Base-by-base conservation (phyloP, 1,140 invertebrate genomes). In the Planococcus citri region DNA sequence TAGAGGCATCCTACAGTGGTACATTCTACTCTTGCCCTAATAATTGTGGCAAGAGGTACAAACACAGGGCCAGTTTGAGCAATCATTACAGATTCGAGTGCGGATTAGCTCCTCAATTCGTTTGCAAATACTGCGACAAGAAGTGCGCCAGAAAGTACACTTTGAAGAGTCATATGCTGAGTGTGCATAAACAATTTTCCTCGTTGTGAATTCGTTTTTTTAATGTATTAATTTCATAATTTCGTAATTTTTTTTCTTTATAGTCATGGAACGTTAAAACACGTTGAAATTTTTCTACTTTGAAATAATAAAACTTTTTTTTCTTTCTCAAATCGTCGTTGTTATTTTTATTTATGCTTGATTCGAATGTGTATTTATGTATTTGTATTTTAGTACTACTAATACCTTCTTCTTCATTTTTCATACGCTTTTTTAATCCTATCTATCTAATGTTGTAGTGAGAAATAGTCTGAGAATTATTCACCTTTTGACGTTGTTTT, bases 121-220 rank as follows among this genome's bases (percentile, higher is more conserved):
- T 79, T 69, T 85, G 83, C 74, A 79, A 80, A 27, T 79, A 81
- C 72, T 85, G 83, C 74, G 57, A 51, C 27, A 83, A 85, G 72
- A 80, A 79, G 72, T 81, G 80, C 38, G 78, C 80, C 20, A 77
- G 79, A 71, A 73, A 73, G 17, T 69, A 70, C 51, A 71, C 72
- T 27, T 68, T 74, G 8, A 72, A 71, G 24, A 79, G 77, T 0
- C 78, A 78, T 60, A 71, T 79, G 81, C 79, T 24, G 78, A 81
- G 72, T 79, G 79, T 73, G 80, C 80, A 60, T n/a, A 71, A 71
- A n/a, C 24, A 25, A 64, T 64, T 60, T 22, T 25, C 20, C 4
- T 33, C 29, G 29, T 6, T 33, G 12, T 33, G 21, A 8, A 58
- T 4, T 58, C 17, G 51, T 58, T 58, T 58, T 58, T 8, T 58